Conservation (phyloP, 2,888 invertebrate species). For the Trachelus iudaicus region DNA sequence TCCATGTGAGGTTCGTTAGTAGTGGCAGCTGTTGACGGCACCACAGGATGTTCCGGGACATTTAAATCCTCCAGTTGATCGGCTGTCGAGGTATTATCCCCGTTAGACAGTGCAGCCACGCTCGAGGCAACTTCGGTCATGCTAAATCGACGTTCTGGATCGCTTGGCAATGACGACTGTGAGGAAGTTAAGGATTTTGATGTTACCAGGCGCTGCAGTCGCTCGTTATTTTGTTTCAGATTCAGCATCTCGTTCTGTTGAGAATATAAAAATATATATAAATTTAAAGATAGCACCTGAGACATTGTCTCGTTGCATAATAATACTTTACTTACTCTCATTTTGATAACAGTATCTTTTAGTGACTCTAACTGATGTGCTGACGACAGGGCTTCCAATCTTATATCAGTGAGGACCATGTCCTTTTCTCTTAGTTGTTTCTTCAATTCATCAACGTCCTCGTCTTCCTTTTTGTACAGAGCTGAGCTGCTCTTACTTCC, state of each 20-base stretch:
- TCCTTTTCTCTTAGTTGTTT: conserved; percentile 96
- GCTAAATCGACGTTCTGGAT: conserved; percentile 66
- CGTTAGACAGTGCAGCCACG: conserved; percentile 56
- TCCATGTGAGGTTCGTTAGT: conserved; percentile 49
- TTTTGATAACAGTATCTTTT: conserved; percentile 95
- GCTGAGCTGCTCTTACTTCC: conserved; percentile 60
- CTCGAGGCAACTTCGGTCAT: conserved; percentile 61
- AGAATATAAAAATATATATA: not conserved
- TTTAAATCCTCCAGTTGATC: conserved; percentile 56
- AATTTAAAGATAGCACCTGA: not conserved
- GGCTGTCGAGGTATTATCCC: conserved; percentile 43
- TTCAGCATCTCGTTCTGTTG: conserved; percentile 93
- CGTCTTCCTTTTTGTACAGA: conserved; percentile 58
- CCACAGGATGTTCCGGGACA: conserved; percentile 51
- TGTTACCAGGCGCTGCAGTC: conserved; percentile 86
- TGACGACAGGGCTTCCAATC: conserved; percentile 95
- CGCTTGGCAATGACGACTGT: conserved; percentile 66
- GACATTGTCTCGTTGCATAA: not conserved
- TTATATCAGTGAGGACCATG: conserved; percentile 93
- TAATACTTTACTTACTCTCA: conserved; percentile 77
- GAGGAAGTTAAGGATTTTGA: conserved; percentile 70
- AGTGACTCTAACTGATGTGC: conserved; percentile 97
- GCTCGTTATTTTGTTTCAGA: conserved; percentile 95
- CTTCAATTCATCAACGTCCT: conserved; percentile 82
- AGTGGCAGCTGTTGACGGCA: conserved; percentile 39